Conservation (phyloP, 2,888 invertebrate genomes). For the Rhabditophanes sp. region DNA sequence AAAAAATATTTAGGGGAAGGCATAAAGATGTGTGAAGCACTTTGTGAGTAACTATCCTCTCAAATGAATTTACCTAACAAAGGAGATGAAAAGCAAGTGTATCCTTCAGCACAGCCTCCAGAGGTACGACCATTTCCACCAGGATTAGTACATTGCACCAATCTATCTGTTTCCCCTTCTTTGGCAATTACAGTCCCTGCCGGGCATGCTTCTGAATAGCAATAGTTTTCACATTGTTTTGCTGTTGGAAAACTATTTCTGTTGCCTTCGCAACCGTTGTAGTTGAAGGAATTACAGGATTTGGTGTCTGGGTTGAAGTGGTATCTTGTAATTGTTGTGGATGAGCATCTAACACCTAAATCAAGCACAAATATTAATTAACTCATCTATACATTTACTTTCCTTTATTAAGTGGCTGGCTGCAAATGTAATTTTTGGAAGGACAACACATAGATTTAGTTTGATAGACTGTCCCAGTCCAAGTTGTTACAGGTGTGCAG, state of each 20-base stretch:
- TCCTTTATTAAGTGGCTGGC: slow-evolving; percentile 36
- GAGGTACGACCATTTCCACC: slow-evolving; percentile 28
- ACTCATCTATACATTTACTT: too few relatives aligned
- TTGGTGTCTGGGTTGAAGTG: slow-evolving; percentile 41
- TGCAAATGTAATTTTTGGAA: slow-evolving; percentile 41
- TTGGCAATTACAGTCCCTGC: slow-evolving; percentile 40
- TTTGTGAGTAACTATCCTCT: too few relatives aligned
- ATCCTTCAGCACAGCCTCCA: slow-evolving; percentile 42
- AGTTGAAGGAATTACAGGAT: slow-evolving; percentile 39
- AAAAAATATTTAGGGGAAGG: too few relatives aligned
- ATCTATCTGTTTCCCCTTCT: slow-evolving; percentile 29
- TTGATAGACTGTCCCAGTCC: slow-evolving; percentile 38
- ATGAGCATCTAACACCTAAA: slow-evolving; percentile 10
- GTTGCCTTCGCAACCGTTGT: slow-evolving; percentile 43
- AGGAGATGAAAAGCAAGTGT: too few relatives aligned
- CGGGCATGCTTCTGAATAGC: slow-evolving; percentile 39
- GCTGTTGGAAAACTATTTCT: slow-evolving; percentile 42
- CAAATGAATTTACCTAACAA: too few relatives aligned
- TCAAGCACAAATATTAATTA: too few relatives aligned
- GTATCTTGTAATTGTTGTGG: slow-evolving; percentile 30
- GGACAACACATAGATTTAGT: slow-evolving; percentile 41
- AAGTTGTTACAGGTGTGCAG: slow-evolving; percentile 39
- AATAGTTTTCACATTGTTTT: slow-evolving; percentile 41
- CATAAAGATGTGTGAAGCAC: too few relatives aligned
- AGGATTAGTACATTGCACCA: slow-evolving; percentile 37